Evolutionary conservation across 2,113 vertebrate genomes (phyloP).

Genomic region (Terrapene triunguis): DNA sequence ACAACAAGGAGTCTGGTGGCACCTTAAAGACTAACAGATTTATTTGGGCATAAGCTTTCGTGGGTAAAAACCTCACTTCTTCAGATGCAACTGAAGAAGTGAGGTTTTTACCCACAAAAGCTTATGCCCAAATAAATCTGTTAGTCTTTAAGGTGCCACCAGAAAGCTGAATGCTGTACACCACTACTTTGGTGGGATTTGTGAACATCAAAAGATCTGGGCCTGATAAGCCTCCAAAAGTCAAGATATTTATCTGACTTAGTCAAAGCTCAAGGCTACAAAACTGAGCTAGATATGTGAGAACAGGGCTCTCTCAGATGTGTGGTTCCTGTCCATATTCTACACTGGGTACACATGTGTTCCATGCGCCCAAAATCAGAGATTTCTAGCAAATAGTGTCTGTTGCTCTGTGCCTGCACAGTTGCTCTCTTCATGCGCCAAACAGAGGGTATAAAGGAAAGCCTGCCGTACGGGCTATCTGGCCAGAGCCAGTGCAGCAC

Average conservation of each 20-base stretch:
- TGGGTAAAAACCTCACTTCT: no score
- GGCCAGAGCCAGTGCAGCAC: no score
- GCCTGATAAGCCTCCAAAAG: not conserved
- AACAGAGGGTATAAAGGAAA: not conserved
- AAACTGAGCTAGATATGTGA: not conserved
- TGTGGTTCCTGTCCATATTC: not conserved
- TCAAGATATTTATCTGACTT: not conserved
- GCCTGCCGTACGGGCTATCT: no score
- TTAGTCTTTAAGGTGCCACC: no score
- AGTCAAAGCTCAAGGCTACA: not conserved
- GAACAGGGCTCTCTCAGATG: not conserved
- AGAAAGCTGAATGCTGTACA: not conserved
- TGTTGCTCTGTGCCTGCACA: not conserved
- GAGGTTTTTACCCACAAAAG: no score
- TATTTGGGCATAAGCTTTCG: no score
- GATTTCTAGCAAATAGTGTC: not conserved
- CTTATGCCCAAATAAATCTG: no score
- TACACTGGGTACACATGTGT: not conserved
- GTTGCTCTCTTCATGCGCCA: not conserved
- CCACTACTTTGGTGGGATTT: not conserved
- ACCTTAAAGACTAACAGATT: no score
- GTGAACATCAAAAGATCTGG: not conserved
- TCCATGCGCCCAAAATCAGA: not conserved
- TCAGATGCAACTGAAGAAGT: no score
- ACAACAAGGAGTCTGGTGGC: no score